A percentile compares a stretch with the other conserved stretches of the same genome.
These are phyloP conservation scores for Carposina sasakii DNA, from an alignment of 1,140 invertebrate genomes.

Conservation along the genomic window DNA sequence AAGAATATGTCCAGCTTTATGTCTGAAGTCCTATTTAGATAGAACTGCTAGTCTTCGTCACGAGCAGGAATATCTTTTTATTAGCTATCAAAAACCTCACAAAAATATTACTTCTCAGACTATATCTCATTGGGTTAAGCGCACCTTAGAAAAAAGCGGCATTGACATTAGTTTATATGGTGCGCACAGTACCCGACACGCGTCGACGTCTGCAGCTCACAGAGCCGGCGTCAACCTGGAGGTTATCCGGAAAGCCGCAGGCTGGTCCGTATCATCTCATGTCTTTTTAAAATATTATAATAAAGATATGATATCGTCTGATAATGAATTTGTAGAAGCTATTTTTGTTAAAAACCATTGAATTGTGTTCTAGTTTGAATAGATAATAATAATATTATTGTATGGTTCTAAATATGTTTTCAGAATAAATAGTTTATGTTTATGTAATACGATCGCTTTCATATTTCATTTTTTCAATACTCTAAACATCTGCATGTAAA, in stretches of 20 bases:
- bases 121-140: background rate
- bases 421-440: too few relatives aligned
- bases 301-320: too few relatives aligned
- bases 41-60: background rate
- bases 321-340: too few relatives aligned
- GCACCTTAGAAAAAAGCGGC: background rate
- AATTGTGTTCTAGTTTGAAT: too few relatives aligned
- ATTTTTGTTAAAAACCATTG: too few relatives aligned
- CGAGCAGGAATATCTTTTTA: background rate
- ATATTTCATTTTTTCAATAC: too few relatives aligned
- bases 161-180: background rate
- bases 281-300: background rate
- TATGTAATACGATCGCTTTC: too few relatives aligned
- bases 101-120: background rate
- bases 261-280: background rate
- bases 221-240: background rate
- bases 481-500: too few relatives aligned
- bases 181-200: slow-evolving; percentile 3
- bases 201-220: background rate
- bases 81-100: background rate
- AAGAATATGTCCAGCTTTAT: background rate
- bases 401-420: too few relatives aligned
- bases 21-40: background rate
- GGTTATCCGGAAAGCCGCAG: background rate
- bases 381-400: too few relatives aligned